phyloP scores from a whole-genome alignment of 2,113 vertebrate genomes.

The Muntiacus muntjak region DNA sequence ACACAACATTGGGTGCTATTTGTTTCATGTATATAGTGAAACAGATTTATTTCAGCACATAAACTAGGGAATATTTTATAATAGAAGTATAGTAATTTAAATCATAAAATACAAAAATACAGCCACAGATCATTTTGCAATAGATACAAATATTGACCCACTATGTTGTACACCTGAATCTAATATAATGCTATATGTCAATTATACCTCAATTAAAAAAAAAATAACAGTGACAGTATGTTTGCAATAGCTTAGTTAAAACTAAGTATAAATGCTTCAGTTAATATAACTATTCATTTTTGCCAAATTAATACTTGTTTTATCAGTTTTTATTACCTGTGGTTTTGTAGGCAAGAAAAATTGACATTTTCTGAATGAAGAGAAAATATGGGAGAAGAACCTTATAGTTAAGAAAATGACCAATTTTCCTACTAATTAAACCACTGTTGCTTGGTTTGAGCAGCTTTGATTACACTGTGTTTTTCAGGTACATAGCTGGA shows the following conservation, averaged over 20 bases:
- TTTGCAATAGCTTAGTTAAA: not conserved
- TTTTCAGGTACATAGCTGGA: not conserved
- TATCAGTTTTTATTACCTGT: not conserved
- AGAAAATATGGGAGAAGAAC: not conserved
- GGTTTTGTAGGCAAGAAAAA: not conserved
- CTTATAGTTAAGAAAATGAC: not conserved
- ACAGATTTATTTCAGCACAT: not conserved
- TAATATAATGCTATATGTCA: not conserved
- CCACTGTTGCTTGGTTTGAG: not conserved
- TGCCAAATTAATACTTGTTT: not conserved
- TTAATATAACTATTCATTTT: not conserved
- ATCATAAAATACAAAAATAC: not conserved
- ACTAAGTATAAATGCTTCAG: not conserved
- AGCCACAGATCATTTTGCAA: not conserved
- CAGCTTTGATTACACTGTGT: not conserved
- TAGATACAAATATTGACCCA: not conserved
- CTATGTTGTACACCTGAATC: not conserved
- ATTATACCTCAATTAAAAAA: not conserved
- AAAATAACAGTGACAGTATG: not conserved
- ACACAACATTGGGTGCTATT: not conserved
- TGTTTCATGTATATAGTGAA: not conserved
- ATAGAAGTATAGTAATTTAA: not conserved
- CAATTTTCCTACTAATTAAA: not conserved
- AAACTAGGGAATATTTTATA: not conserved
- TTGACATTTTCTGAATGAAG: not conserved